Evolutionary conservation across 2,113 vertebrate species (phyloP).

Genomic region (Pseudopodoces humilis): DNA sequence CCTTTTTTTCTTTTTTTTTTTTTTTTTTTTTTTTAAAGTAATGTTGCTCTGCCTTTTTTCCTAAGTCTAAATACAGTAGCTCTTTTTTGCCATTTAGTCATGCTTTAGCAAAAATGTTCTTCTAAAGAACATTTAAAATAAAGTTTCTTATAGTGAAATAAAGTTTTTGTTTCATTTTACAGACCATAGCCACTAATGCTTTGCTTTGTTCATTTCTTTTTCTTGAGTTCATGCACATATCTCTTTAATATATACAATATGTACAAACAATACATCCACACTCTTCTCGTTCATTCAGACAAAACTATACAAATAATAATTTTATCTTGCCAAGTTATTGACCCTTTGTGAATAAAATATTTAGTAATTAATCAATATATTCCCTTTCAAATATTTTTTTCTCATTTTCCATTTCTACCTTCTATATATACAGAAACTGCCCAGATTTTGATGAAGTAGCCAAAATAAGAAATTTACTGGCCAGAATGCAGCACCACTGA

Average conservation of each 20-base stretch:
- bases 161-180: slow-evolving; percentile 96
- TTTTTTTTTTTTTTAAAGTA: slow-evolving; percentile 71
- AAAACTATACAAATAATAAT: slow-evolving; percentile 99
- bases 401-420: slow-evolving; percentile 89
- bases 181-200: slow-evolving; percentile 99
- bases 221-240: slow-evolving; percentile 99
- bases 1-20: slow-evolving; percentile 69
- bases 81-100: slow-evolving; percentile 97
- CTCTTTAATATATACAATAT: slow-evolving; percentile 99
- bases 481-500: slow-evolving; percentile 94
- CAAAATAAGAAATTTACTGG: slow-evolving; percentile 99
- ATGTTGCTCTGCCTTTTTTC: slow-evolving; percentile 95
- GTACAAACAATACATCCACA: slow-evolving; percentile 99
- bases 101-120: slow-evolving; percentile 99
- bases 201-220: slow-evolving; percentile 91
- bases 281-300: slow-evolving; percentile 95
- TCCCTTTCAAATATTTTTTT: slow-evolving; percentile 95
- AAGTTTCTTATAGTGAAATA: slow-evolving; percentile 99
- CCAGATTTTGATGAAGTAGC: slow-evolving; percentile 85
- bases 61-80: slow-evolving; percentile 98
- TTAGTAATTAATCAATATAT: slow-evolving; percentile 94
- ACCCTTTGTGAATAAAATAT: slow-evolving; percentile 99
- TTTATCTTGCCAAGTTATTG: slow-evolving; percentile 97
- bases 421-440: slow-evolving; percentile 97
- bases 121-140: slow-evolving; percentile 99